phyloP scores from a whole-genome alignment of 1,140 invertebrate species.

The Choristoneura fumiferana region DNA sequence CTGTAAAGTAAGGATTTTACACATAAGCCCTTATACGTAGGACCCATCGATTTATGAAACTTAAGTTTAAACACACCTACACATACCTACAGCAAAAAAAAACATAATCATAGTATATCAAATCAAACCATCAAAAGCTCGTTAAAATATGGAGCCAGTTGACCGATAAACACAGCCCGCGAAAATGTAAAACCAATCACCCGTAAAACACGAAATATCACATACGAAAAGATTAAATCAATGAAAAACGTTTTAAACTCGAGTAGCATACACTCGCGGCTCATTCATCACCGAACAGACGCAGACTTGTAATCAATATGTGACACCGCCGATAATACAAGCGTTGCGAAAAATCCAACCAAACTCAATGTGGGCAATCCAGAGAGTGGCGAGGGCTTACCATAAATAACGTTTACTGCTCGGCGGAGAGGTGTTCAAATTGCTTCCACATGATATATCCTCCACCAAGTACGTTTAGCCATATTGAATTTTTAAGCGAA shows the following conservation, averaged over 20 bases:
- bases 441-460: slow-evolving; percentile 71
- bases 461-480: slow-evolving; percentile 52
- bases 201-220: background rate
- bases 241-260: slow-evolving; percentile 5
- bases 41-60: too few relatives aligned
- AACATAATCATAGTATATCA: too few relatives aligned
- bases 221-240: slow-evolving; percentile 14
- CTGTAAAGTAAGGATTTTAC: too few relatives aligned
- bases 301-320: slow-evolving; percentile 18
- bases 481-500: slow-evolving; percentile 68
- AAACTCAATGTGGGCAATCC: slow-evolving; percentile 59
- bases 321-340: slow-evolving; percentile 14
- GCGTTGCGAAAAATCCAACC: slow-evolving; percentile 44
- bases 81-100: too few relatives aligned
- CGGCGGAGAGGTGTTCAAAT: slow-evolving; percentile 66
- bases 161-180: too few relatives aligned
- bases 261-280: background rate
- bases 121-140: too few relatives aligned
- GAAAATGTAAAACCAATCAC: too few relatives aligned
- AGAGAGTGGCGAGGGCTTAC: slow-evolving; percentile 62
- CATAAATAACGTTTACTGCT: slow-evolving; percentile 73
- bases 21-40: too few relatives aligned
- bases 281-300: slow-evolving; percentile 13
- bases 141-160: too few relatives aligned
- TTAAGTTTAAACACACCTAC: too few relatives aligned